A percentile compares a stretch with the other conserved stretches of the same genome.
Conservation (phyloP, 2,797 vertebrate species). For the Ciconia nigra region DNA sequence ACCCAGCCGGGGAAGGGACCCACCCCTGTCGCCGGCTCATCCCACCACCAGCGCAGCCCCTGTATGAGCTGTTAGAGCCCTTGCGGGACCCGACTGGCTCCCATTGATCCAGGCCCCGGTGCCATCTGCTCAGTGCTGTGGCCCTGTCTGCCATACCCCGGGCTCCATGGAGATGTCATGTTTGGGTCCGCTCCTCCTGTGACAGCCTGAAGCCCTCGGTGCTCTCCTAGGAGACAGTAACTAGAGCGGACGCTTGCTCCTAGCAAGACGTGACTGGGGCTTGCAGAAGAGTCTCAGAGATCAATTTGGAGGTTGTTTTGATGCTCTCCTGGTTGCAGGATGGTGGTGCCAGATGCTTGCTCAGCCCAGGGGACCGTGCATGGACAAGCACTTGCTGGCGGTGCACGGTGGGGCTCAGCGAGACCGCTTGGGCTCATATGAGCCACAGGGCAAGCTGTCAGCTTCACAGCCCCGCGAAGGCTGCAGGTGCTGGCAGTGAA, state of each 20-base stretch:
- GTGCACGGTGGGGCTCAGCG: not conserved
- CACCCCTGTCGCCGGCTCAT: not conserved
- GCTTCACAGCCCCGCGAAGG: not conserved
- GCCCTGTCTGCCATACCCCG: not conserved
- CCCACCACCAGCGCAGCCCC: not conserved
- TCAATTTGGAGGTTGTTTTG: conserved; percentile 56
- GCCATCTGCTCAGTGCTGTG: not conserved
- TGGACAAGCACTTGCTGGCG: not conserved
- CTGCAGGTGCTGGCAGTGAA: not conserved
- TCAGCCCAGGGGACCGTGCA: not conserved
- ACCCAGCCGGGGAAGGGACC: not conserved
- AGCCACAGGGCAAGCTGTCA: not conserved
- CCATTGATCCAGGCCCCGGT: not conserved
- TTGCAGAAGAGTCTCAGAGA: conserved; percentile 3
- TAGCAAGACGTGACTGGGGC: conserved; percentile 32
- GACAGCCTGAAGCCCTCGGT: conserved; percentile 28
- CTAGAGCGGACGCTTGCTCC: conserved; percentile 36
- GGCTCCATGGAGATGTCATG: conserved; percentile 67
- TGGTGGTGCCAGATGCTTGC: not conserved
- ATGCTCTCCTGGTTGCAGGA: not conserved
- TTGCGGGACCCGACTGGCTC: rapidly evolving
- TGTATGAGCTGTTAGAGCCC: not conserved
- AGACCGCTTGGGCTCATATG: not conserved
- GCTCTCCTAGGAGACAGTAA: conserved; percentile 67
- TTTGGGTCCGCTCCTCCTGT: conserved; percentile 47